A percentile compares a stretch with the other conserved stretches of the same genome.
Evolutionary conservation across 1,140 invertebrate genomes (phyloP).

Genomic region (Macrotrachela quadricornifera): DNA sequence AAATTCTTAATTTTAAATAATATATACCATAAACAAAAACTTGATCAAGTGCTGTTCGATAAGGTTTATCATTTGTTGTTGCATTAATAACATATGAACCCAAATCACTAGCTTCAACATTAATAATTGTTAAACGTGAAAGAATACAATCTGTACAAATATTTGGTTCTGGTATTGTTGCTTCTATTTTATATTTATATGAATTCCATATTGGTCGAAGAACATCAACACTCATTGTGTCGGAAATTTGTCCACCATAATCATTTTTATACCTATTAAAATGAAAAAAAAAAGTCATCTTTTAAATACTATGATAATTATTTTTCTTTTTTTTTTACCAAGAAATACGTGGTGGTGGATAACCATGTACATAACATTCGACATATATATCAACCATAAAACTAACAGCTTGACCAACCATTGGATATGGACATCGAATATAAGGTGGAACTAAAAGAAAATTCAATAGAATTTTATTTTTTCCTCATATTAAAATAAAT

Average conservation of each 20-base stretch:
- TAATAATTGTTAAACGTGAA: conserved; percentile 7
- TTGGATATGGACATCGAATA: conserved; percentile 1
- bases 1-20: not conserved
- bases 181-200: not conserved
- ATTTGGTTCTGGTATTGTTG: conserved; percentile 6
- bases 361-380: conserved; percentile 9
- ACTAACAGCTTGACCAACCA: conserved; percentile 7
- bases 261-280: too few relatives aligned
- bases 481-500: not conserved
- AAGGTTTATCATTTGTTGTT: not conserved
- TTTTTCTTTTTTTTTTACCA: not conserved
- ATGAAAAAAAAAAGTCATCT: not conserved
- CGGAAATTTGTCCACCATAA: too few relatives aligned
- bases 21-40: too few relatives aligned
- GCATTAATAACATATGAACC: conserved; percentile 7
- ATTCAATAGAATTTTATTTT: too few relatives aligned
- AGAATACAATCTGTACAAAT: conserved; percentile 8
- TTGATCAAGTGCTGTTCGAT: too few relatives aligned
- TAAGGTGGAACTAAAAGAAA: not conserved
- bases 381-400: conserved; percentile 7
- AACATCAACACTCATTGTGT: too few relatives aligned
- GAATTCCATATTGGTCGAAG: not conserved
- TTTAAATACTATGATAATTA: too few relatives aligned
- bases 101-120: conserved; percentile 2
- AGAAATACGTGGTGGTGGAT: conserved; percentile 2